Evolutionary conservation across 1,140 invertebrate species (phyloP).

Genomic region (Drosophila fuyamai): DNA sequence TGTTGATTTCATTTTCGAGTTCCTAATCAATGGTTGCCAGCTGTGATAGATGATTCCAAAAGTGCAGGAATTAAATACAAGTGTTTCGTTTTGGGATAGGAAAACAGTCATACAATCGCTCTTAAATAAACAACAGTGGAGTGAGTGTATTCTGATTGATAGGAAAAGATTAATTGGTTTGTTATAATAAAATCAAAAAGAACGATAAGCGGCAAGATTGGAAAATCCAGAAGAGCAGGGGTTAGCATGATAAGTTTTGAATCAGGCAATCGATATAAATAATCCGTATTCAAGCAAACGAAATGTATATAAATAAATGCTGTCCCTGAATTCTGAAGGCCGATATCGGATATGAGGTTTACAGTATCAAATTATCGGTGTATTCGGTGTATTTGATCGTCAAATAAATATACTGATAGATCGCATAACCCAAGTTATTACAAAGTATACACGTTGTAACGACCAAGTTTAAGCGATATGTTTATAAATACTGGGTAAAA

Average conservation of each 20-base stretch:
- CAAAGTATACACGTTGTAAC: not conserved
- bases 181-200: conserved; percentile 15
- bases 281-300: not conserved
- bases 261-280: conserved; percentile 8
- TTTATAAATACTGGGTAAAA: not conserved
- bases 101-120: conserved; percentile 1
- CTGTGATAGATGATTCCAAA: conserved; percentile 22
- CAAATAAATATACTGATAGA: not conserved
- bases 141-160: conserved; percentile 9
- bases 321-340: conserved; percentile 2
- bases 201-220: conserved; percentile 13
- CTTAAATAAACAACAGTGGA: conserved; percentile 11
- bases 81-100: not conserved
- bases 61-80: conserved; percentile 8
- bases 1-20: not conserved
- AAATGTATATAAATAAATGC: not conserved
- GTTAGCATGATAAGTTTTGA: not conserved
- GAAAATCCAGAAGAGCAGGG: conserved; percentile 4
- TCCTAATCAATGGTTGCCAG: conserved; percentile 22
- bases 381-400: not conserved
- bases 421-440: not conserved
- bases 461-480: not conserved
- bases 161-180: conserved; percentile 14
- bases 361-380: conserved; percentile 1
- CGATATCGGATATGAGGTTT: not conserved